Percentiles rank a stretch among this genome's conserved stretches.
phyloP scores from a whole-genome alignment of 1,140 invertebrate species.

The Antheraea mylitta region DNA sequence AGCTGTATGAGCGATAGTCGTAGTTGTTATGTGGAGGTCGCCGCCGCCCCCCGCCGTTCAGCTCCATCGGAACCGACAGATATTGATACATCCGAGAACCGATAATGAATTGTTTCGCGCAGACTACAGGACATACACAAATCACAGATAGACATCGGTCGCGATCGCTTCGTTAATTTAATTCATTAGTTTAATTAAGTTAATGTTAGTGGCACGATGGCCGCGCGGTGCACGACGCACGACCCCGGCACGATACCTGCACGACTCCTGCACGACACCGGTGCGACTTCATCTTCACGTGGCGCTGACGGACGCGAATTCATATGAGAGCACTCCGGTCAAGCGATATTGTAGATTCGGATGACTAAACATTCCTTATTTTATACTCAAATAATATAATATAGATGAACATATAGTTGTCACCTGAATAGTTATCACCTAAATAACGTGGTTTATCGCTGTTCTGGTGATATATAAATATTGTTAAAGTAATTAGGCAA shows the following conservation, averaged over 20 bases:
- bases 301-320: not conserved
- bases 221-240: conserved; percentile 20
- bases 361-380: too few relatives aligned
- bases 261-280: not conserved
- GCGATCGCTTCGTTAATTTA: conserved; percentile 23
- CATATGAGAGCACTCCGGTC: too few relatives aligned
- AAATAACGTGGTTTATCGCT: too few relatives aligned
- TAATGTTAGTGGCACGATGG: conserved; percentile 31
- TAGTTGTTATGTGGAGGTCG: too few relatives aligned
- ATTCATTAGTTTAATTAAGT: conserved; percentile 49
- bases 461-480: too few relatives aligned
- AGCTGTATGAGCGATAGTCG: too few relatives aligned
- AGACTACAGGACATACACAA: conserved; percentile 9
- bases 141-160: conserved; percentile 15
- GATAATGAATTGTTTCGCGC: conserved; percentile 13
- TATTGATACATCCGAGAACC: conserved; percentile 22
- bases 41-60: not conserved
- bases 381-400: too few relatives aligned
- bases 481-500: too few relatives aligned
- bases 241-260: conserved; percentile 11
- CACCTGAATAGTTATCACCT: too few relatives aligned
- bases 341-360: too few relatives aligned
- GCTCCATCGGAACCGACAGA: conserved; percentile 15
- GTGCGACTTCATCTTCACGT: not conserved
- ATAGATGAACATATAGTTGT: too few relatives aligned